These are phyloP conservation scores for Plusia festucae DNA, from an alignment of 2,888 invertebrate species.

Conservation along the genomic window DNA sequence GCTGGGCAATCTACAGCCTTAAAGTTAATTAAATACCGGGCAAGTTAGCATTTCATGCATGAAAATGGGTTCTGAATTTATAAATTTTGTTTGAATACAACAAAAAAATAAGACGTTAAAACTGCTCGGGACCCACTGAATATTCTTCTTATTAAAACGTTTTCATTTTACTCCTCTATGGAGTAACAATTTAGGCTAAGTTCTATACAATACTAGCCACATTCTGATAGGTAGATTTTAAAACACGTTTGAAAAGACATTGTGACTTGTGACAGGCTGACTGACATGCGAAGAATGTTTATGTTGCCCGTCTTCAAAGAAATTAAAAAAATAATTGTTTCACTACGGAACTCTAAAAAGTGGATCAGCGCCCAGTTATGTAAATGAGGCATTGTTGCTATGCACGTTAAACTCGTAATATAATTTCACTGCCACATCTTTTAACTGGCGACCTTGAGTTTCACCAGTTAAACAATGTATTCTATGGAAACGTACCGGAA, in stretches of 20 bases:
- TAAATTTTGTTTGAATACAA: background rate
- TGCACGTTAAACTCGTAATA: conserved; percentile 68
- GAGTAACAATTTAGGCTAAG: background rate
- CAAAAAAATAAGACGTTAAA: background rate
- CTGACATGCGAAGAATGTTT: background rate
- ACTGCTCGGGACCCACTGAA: background rate
- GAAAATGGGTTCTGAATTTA: background rate
- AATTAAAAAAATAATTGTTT: background rate
- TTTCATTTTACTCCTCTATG: background rate
- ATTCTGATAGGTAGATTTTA: background rate
- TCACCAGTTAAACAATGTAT: conserved; percentile 58
- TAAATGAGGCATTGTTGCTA: conserved; percentile 81
- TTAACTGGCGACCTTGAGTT: conserved; percentile 65
- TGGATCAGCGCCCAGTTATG: conserved; percentile 73
- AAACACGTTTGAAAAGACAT: background rate
- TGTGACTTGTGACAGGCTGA: conserved; percentile 6
- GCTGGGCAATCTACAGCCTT: conserved; percentile 63
- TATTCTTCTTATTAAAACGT: background rate
- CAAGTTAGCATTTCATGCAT: background rate
- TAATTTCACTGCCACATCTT: conserved; percentile 69
- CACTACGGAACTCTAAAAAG: conserved; percentile 43
- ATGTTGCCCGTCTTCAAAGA: background rate
- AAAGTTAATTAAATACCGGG: conserved; percentile 73
- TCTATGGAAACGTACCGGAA: conserved; percentile 53
- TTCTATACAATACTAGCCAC: background rate